Percentiles rank a stretch among this genome's conserved stretches.
Evolutionary conservation across 1,140 invertebrate species (phyloP).

Genomic region (Macrobrachium nipponense): DNA sequence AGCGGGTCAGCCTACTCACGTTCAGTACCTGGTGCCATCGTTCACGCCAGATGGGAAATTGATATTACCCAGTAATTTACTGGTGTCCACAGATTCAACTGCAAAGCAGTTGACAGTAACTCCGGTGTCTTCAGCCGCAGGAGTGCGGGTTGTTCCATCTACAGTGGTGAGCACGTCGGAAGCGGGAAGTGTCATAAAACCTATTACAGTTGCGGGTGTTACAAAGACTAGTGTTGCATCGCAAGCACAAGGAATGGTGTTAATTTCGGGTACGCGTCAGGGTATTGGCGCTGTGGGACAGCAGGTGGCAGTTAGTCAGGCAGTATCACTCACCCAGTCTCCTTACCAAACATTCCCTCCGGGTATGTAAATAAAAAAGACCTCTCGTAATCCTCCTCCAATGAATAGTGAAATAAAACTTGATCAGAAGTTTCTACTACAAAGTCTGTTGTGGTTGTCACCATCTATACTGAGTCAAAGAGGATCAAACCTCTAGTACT

Average conservation of each 20-base stretch:
- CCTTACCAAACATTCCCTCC: slow-evolving; percentile 44
- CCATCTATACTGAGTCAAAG: too few species aligned
- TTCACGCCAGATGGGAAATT: slow-evolving; percentile 62
- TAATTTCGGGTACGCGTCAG: slow-evolving; percentile 40
- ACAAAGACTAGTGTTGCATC: slow-evolving; percentile 35
- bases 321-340: slow-evolving; percentile 42
- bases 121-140: slow-evolving; percentile 48
- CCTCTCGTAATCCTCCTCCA: background rate
- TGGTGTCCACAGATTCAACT: slow-evolving; percentile 41
- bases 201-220: slow-evolving; percentile 47
- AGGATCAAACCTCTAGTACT: too few species aligned
- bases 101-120: slow-evolving; percentile 50
- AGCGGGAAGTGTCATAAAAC: slow-evolving; percentile 60
- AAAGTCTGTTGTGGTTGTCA: too few species aligned
- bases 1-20: slow-evolving; percentile 48
- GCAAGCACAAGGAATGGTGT: slow-evolving; percentile 44
- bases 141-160: slow-evolving; percentile 55
- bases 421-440: too few species aligned
- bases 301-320: slow-evolving; percentile 39
- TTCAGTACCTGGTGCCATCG: slow-evolving; percentile 64
- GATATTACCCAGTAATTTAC: slow-evolving; percentile 51
- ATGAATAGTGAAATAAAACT: too few species aligned
- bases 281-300: slow-evolving; percentile 40
- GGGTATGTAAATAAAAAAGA: slow-evolving; percentile 22
- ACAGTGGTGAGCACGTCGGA: slow-evolving; percentile 51